These are phyloP conservation scores for Venusia cambrica DNA, from an alignment of 2,888 invertebrate genomes.

Conservation along the genomic window DNA sequence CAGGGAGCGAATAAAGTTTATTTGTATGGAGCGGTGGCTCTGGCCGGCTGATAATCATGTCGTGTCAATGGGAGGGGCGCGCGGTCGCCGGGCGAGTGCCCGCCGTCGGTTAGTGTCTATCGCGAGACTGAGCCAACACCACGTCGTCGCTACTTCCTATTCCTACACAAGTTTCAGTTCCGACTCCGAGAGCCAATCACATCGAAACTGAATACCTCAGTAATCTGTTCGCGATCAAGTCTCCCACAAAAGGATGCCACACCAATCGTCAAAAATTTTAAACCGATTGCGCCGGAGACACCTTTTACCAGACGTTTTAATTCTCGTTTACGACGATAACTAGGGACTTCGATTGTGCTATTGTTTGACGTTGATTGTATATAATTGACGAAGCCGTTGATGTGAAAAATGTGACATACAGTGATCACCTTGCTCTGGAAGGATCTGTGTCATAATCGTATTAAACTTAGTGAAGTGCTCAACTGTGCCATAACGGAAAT, in stretches of 20 bases:
- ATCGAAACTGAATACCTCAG: conserved; percentile 26
- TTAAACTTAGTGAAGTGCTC: conserved; percentile 35
- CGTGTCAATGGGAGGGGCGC: conserved; percentile 70
- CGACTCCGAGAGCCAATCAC: conserved; percentile 31
- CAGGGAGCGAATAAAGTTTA: conserved; percentile 78
- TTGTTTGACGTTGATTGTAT: conserved; percentile 24
- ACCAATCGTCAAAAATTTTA: conserved; percentile 67
- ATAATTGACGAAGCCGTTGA: conserved; percentile 34
- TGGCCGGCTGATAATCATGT: conserved; percentile 68
- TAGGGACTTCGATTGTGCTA: conserved; percentile 41
- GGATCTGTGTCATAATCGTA: conserved; percentile 40
- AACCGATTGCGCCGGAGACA: conserved; percentile 64
- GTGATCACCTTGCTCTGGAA: conserved; percentile 41
- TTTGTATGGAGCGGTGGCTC: conserved; percentile 64
- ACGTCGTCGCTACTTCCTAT: conserved; percentile 37
- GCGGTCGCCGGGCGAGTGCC: conserved; percentile 38
- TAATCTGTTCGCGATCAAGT: conserved; percentile 25
- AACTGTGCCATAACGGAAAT: conserved; percentile 63
- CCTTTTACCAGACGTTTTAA: conserved; percentile 65
- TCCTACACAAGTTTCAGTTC: conserved; percentile 37
- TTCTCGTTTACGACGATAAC: conserved; percentile 74
- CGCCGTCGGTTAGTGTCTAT: conserved; percentile 54
- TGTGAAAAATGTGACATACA: conserved; percentile 57
- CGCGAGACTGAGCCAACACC: conserved; percentile 51
- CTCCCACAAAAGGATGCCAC: conserved; percentile 59